Evolutionary conservation across 1,140 invertebrate genomes (phyloP), one percentile per base, ranked within the genome.

Genomic region (Ctenoplectra terminalis): DNA sequence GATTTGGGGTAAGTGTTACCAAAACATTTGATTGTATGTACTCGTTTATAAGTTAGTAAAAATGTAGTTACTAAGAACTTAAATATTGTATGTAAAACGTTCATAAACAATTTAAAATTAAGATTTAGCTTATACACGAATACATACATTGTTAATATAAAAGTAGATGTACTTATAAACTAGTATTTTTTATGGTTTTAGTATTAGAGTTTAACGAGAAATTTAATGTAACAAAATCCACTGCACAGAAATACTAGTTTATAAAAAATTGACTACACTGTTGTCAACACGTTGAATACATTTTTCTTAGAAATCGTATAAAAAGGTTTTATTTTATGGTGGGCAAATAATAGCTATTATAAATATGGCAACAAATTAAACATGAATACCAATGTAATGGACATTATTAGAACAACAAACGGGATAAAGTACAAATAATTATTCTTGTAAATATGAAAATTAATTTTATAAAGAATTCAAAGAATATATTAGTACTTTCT

Each of bases 211-310:
- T 64, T 20, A 20, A 46, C n/a, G n/a, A 46, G 17, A 66, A 29
- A 66, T 66, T 46, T 13, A 69, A 69, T n/a, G 7, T 69, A 69
- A 50, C 26, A 48, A 20, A 34, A 56, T 56, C 9, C 1, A 31
- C 9, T 52, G 61, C 13, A 43, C 54, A 54, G 52, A 83, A 75
- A 84, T n/a, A 48, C 63, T 20, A 52, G 34, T 61, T 83, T 79
- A 69, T 74, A 73, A 69, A 79, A 72, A 67, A 48, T 4, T 54
- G n/a, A 66, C 26, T 80, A 80, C 37, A 84, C 54, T 73, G 48
- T 60, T 48, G 23, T 64, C 23, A 23, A n/a, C n/a, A 67, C 40
- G 31, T 54, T 20, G 1, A 81, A 66, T 80, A 54, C 31, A 81
- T 66, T 48, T 31, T 23, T 26, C 2, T 81, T 54, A 76, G 15